Evolutionary conservation across 2,888 invertebrate genomes (phyloP).

Genomic region (Mantis religiosa): DNA sequence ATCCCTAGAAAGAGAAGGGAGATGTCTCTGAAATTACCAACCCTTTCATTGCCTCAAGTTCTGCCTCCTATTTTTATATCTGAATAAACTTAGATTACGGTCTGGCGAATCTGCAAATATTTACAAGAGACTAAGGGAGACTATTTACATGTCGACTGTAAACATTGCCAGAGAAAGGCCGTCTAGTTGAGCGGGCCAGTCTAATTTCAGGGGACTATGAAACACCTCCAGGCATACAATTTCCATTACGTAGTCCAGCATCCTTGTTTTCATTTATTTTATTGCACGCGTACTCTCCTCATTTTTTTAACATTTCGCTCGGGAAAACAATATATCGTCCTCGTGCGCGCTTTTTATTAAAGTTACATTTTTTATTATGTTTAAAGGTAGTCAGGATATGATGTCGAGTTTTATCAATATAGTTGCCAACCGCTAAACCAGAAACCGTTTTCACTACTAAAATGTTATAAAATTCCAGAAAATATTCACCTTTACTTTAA

Average conservation of each 20-base stretch:
- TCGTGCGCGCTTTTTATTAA: not conserved
- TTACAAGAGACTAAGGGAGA: not conserved
- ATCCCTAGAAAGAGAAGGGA: not conserved
- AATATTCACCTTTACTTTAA: too few species aligned
- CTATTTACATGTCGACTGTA: constrained; percentile 19
- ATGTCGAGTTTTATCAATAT: too few species aligned
- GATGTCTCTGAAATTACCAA: not conserved
- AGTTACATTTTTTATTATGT: not conserved
- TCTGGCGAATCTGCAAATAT: not conserved
- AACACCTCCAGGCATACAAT: not conserved
- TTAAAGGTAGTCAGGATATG: not conserved
- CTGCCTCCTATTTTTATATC: not conserved
- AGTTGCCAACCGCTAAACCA: too few species aligned
- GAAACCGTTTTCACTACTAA: too few species aligned
- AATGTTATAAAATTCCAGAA: too few species aligned
- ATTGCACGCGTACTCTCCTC: not conserved
- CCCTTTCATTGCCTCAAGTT: not conserved
- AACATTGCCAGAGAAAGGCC: constrained; percentile 18
- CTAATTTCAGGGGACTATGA: not conserved
- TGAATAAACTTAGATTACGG: constrained; percentile 15
- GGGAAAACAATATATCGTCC: not conserved
- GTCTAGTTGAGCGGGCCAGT: not conserved
- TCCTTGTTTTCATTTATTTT: not conserved
- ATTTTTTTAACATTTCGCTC: not conserved
- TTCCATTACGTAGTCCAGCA: not conserved